Evolutionary conservation across 2,113 vertebrate species (phyloP).

Genomic region (human): DNA sequence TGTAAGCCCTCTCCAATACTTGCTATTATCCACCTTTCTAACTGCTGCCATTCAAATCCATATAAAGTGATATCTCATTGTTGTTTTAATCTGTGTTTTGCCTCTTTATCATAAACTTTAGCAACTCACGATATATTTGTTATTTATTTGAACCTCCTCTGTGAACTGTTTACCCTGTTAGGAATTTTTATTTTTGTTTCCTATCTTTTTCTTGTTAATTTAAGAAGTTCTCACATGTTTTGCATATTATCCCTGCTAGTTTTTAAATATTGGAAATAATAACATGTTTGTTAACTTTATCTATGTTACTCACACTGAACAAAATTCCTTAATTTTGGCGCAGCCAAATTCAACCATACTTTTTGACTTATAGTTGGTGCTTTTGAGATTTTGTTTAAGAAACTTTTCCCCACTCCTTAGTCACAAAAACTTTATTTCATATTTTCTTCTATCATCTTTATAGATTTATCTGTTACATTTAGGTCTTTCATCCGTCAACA

Average conservation of each 20-base stretch:
- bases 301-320: not conserved
- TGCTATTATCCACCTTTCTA: not conserved
- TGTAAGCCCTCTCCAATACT: not conserved
- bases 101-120: not conserved
- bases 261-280: conserved; percentile 34
- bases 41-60: not conserved
- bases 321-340: conserved; percentile 1
- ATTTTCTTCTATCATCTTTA: conserved; percentile 32
- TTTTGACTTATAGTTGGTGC: not conserved
- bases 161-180: not conserved
- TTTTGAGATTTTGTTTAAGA: conserved; percentile 3
- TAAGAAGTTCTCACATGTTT: conserved; percentile 8
- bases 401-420: not conserved
- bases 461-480: not conserved
- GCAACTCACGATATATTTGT: not conserved
- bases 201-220: not conserved
- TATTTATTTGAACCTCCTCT: not conserved
- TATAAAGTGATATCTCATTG: not conserved
- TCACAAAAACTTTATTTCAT: not conserved
- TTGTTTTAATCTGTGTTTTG: conserved; percentile 37
- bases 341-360: not conserved
- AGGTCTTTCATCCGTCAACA: not conserved
- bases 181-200: not conserved
- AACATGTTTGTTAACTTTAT: not conserved
- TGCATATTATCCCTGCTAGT: not conserved